Conservation (phyloP, 30 jellyfish, hydroid and myxozoan species). For the Haliclystus octoradiatus region DNA sequence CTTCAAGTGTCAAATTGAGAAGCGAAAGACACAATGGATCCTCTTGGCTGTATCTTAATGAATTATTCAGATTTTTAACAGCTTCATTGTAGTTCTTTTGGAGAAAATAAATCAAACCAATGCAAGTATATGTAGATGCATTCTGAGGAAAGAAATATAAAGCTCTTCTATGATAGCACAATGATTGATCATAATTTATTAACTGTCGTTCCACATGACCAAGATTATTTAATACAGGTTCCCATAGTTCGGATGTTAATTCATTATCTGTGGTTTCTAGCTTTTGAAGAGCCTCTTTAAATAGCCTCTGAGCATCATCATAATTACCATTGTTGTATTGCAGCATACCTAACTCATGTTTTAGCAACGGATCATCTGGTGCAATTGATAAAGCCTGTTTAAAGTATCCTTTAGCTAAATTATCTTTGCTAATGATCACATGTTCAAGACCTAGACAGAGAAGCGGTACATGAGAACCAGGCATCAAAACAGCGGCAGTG, state of each 20-base stretch:
- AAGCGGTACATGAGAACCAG: slow-evolving; percentile 90
- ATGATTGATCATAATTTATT: slow-evolving; percentile 41
- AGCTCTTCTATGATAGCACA: slow-evolving; percentile 58
- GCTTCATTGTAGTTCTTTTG: slow-evolving; percentile 44
- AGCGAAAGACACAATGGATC: slow-evolving; percentile 75
- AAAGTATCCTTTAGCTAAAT: slow-evolving; percentile 60
- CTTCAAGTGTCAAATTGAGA: slow-evolving; percentile 55
- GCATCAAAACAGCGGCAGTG: slow-evolving; percentile 82
- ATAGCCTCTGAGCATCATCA: slow-evolving; percentile 49
- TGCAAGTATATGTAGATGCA: slow-evolving; percentile 72
- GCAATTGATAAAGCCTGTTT: slow-evolving; percentile 70
- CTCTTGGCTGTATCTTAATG: slow-evolving; percentile 64
- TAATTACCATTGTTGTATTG: slow-evolving; percentile 69
- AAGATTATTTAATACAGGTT: slow-evolving; percentile 70
- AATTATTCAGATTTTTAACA: slow-evolving; percentile 45
- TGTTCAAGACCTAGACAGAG: slow-evolving; percentile 66
- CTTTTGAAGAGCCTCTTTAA: slow-evolving; percentile 48
- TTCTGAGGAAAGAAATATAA: slow-evolving; percentile 40
- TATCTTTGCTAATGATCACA: slow-evolving; percentile 50
- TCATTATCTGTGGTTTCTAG: slow-evolving; percentile 19
- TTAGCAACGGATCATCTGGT: slow-evolving; percentile 82
- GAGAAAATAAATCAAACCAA: slow-evolving; percentile 51
- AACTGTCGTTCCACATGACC: slow-evolving; percentile 72
- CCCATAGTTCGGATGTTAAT: slow-evolving; percentile 63
- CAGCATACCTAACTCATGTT: slow-evolving; percentile 72